These are phyloP conservation scores for Pithys albifrons DNA, from an alignment of 2,113 vertebrate species.

Conservation along the genomic window DNA sequence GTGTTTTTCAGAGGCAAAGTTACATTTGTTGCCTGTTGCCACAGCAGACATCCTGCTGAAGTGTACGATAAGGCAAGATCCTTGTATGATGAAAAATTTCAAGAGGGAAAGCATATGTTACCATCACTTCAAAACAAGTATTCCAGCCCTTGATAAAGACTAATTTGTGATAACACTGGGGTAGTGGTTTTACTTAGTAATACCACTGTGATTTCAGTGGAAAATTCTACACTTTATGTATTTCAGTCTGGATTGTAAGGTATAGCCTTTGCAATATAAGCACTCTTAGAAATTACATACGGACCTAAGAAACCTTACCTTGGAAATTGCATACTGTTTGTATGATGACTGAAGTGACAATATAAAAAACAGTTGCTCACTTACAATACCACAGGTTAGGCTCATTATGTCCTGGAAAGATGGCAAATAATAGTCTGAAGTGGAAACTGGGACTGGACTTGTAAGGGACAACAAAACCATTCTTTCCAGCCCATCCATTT, in stretches of 20 bases:
- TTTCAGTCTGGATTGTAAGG: background rate
- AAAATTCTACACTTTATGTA: background rate
- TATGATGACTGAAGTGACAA: background rate
- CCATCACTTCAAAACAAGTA: background rate
- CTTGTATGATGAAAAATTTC: background rate
- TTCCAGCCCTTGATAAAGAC: background rate
- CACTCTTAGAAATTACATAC: background rate
- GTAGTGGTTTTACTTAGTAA: background rate
- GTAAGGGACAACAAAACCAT: background rate
- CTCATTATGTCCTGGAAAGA: background rate
- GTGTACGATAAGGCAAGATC: background rate
- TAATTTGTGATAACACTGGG: background rate
- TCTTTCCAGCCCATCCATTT: background rate
- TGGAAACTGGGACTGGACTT: background rate
- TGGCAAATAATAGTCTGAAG: background rate
- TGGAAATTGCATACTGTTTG: background rate
- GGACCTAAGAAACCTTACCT: background rate
- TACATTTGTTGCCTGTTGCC: background rate
- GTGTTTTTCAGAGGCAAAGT: background rate
- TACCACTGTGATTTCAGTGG: background rate
- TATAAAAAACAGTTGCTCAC: background rate
- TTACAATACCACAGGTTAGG: background rate
- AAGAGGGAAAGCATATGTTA: background rate
- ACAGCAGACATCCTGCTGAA: background rate
- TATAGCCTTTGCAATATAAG: background rate